These are phyloP conservation scores for Cyclophora albipunctata DNA, from an alignment of 2,888 invertebrate genomes.

Conservation along the genomic window DNA sequence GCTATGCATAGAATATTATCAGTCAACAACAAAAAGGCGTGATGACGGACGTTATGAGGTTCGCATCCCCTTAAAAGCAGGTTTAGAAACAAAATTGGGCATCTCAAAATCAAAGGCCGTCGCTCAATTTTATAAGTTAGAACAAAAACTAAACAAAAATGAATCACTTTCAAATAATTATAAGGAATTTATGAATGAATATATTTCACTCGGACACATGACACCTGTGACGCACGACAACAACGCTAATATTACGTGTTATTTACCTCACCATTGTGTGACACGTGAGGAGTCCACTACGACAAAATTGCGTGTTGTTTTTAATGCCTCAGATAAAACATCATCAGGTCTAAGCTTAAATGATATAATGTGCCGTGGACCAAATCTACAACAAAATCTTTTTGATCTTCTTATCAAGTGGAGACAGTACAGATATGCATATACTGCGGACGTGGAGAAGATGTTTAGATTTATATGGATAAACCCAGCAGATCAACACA, in stretches of 20 bases:
- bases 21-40: neutral
- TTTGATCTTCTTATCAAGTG: conserved; percentile 10
- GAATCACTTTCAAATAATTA: neutral
- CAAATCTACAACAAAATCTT: conserved; percentile 15
- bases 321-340: conserved; percentile 18
- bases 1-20: too few relatives aligned
- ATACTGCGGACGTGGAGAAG: conserved; percentile 20
- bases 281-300: conserved; percentile 12
- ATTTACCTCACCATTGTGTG: conserved; percentile 17
- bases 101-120: neutral
- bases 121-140: neutral
- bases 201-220: neutral
- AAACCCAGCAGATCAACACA: conserved; percentile 9
- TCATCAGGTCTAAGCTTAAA: conserved; percentile 15
- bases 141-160: neutral
- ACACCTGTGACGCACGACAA: too few relatives aligned
- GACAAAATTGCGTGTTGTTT: conserved; percentile 17
- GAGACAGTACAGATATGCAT: conserved; percentile 16
- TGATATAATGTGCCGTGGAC: conserved; percentile 17
- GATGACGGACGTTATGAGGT: neutral
- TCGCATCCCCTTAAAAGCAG: neutral
- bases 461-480: conserved; percentile 16
- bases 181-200: neutral
- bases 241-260: too few relatives aligned
- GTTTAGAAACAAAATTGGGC: neutral